Evolutionary conservation across 2,113 vertebrate genomes (phyloP).

Genomic region (Ramphastos sulfuratus): DNA sequence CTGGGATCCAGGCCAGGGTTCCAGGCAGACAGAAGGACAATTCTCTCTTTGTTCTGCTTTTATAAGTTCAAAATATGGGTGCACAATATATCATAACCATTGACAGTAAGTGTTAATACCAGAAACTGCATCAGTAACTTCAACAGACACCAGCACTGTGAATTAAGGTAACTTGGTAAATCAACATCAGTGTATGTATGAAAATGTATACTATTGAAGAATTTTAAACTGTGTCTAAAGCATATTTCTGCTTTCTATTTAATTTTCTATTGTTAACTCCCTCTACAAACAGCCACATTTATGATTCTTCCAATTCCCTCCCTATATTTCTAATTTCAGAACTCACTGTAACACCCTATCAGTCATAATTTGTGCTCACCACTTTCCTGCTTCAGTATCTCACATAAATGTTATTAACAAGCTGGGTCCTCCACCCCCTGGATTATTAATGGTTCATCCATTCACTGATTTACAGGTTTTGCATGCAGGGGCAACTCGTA

Average conservation of each 20-base stretch:
- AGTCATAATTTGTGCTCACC: not conserved
- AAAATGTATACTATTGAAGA: not conserved
- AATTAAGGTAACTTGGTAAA: not conserved
- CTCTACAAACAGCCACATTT: not conserved
- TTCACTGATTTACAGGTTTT: not conserved
- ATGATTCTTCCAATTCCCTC: not conserved
- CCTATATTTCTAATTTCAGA: conserved; percentile 15
- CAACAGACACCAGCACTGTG: not conserved
- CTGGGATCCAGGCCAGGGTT: not conserved
- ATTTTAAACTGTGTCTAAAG: not conserved
- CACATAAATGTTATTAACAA: not conserved
- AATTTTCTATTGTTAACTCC: conserved; percentile 23
- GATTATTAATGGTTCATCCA: not conserved
- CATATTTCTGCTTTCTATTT: not conserved
- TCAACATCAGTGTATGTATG: not conserved
- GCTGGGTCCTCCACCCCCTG: not conserved
- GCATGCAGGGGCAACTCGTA: not conserved
- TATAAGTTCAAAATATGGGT: not conserved
- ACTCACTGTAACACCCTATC: not conserved
- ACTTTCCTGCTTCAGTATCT: not conserved
- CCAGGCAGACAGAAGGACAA: not conserved
- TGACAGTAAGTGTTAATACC: not conserved
- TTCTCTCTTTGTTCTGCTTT: not conserved
- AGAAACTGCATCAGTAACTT: not conserved
- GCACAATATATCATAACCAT: not conserved